Evolutionary conservation across 2,797 vertebrate species (phyloP).

Genomic region (Synaphobranchus kaupii): DNA sequence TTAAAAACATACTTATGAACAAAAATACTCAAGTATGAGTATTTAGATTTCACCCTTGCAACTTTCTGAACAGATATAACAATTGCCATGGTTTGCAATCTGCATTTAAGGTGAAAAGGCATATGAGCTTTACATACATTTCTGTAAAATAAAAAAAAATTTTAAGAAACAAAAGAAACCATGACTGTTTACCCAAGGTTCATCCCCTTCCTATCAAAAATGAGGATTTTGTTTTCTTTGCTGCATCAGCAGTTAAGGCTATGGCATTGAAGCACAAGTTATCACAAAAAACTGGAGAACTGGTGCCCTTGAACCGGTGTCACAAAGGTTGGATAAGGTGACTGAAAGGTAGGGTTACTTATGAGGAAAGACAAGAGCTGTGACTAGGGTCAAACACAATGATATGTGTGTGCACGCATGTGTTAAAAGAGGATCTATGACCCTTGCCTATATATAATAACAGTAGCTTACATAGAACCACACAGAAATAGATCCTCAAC

Average conservation of each 20-base stretch:
- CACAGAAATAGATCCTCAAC: background rate
- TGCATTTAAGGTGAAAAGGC: background rate
- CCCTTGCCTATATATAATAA: background rate
- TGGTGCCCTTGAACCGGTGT: background rate
- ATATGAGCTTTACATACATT: background rate
- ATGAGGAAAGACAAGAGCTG: background rate
- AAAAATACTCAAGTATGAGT: background rate
- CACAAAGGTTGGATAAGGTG: background rate
- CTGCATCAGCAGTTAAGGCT: background rate
- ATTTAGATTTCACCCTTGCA: background rate
- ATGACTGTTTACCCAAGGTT: background rate
- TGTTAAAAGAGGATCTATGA: background rate
- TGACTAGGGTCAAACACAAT: background rate
- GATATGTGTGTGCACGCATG: background rate
- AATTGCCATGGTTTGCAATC: background rate
- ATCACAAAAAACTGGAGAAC: background rate
- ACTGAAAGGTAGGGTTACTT: background rate
- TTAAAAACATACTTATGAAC: background rate
- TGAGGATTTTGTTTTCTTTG: background rate
- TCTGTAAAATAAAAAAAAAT: background rate
- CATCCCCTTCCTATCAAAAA: background rate
- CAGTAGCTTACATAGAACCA: background rate
- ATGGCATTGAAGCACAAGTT: background rate
- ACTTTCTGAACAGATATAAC: background rate
- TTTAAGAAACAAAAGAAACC: background rate